phyloP scores from a whole-genome alignment of 2,888 invertebrate genomes.

The Acanthosepion pharaonis region DNA sequence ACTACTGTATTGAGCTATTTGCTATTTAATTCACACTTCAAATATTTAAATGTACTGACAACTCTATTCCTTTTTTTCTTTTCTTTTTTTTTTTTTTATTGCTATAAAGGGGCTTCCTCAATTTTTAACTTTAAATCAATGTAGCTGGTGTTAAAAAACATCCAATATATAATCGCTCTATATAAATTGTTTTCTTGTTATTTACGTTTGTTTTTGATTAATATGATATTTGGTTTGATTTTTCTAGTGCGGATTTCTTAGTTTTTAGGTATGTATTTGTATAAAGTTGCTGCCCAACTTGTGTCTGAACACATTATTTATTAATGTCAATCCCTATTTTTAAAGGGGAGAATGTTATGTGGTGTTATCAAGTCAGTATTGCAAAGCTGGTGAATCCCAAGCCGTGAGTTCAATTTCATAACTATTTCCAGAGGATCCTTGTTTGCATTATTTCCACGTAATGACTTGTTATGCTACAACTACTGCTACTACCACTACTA shows the following conservation, averaged over 20 bases:
- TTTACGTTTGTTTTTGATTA: slow-evolving; percentile 38
- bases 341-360: slow-evolving; percentile 71
- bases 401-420: slow-evolving; percentile 68
- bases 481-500: slow-evolving; percentile 42
- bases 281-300: slow-evolving; percentile 47
- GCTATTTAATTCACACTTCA: not conserved
- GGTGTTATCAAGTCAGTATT: slow-evolving; percentile 67
- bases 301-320: slow-evolving; percentile 45
- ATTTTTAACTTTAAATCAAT: not conserved
- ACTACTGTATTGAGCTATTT: no score
- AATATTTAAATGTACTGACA: not conserved
- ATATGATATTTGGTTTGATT: slow-evolving; percentile 42
- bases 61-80: not conserved
- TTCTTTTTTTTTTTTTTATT: not conserved
- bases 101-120: not conserved
- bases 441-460: slow-evolving; percentile 44
- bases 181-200: slow-evolving; percentile 23
- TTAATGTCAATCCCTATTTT: slow-evolving; percentile 64
- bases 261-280: slow-evolving; percentile 46
- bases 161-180: not conserved
- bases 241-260: slow-evolving; percentile 46
- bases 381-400: slow-evolving; percentile 68
- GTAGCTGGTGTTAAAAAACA: slow-evolving; percentile 1
- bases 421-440: slow-evolving; percentile 48
- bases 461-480: slow-evolving; percentile 39